phyloP scores from a whole-genome alignment of 2,797 vertebrate species.

The Phyllotis vaccarum region DNA sequence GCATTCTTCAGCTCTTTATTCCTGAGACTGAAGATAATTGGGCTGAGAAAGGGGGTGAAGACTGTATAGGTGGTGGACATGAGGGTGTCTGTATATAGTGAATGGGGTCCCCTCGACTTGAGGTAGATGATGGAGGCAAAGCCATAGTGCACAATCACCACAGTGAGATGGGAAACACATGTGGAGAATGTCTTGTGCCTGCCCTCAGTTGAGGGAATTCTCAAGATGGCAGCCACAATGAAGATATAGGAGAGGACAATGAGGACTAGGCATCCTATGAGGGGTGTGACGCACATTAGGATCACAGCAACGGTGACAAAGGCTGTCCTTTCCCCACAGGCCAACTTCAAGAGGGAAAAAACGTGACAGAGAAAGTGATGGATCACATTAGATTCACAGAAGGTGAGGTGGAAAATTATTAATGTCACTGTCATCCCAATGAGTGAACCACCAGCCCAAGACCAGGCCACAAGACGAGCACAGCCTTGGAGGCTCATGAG shows the following conservation, averaged over 20 bases:
- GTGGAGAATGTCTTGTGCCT: conserved; percentile 79
- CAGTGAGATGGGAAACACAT: conserved; percentile 74
- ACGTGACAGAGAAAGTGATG: conserved; percentile 76
- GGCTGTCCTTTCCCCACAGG: conserved; percentile 33
- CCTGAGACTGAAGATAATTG: conserved; percentile 75
- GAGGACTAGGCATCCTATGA: conserved; percentile 48
- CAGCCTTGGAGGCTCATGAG: conserved; percentile 56
- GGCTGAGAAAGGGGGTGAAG: conserved; percentile 75
- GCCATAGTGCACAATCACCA: conserved; percentile 73
- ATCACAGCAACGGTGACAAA: not conserved
- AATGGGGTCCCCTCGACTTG: conserved; percentile 22
- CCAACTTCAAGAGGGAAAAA: conserved; percentile 68
- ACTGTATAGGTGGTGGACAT: conserved; percentile 64
- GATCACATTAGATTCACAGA: conserved; percentile 71
- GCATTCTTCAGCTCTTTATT: conserved; percentile 75
- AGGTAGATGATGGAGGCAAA: conserved; percentile 76
- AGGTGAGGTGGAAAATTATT: conserved; percentile 24
- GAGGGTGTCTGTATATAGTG: conserved; percentile 57
- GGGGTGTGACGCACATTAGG: not conserved
- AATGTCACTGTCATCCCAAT: not conserved
- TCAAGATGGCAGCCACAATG: conserved; percentile 74
- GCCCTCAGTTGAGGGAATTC: conserved; percentile 70
- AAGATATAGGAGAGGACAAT: conserved; percentile 73
- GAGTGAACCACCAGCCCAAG: conserved; percentile 1
- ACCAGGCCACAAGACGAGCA: not conserved